Conservation (phyloP, 2,888 invertebrate genomes). For the Meganola albula region DNA sequence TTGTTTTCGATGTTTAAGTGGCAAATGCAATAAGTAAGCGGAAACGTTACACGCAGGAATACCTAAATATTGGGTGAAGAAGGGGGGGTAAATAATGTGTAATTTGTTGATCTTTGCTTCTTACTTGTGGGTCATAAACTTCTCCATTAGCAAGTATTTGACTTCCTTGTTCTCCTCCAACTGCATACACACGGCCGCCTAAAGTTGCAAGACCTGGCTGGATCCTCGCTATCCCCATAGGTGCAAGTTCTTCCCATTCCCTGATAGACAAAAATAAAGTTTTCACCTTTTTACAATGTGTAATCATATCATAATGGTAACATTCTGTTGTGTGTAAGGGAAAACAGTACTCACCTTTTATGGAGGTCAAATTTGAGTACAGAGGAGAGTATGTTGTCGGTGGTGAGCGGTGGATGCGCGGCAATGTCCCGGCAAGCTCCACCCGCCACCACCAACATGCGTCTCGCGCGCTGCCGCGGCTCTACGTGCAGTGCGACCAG, state of each 20-base stretch:
- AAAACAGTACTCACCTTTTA: slow-evolving; percentile 70
- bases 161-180: slow-evolving; percentile 94
- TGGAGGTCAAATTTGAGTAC: slow-evolving; percentile 91
- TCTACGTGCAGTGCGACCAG: slow-evolving; percentile 85
- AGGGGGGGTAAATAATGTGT: no score
- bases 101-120: background rate
- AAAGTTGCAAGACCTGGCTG: slow-evolving; percentile 91
- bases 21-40: no score
- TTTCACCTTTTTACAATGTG: background rate
- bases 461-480: slow-evolving; percentile 90
- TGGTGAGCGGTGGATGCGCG: slow-evolving; percentile 85
- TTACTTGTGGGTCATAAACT: slow-evolving; percentile 84
- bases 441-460: slow-evolving; percentile 91
- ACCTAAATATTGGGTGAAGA: no score
- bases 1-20: no score
- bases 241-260: slow-evolving; percentile 88
- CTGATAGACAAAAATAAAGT: slow-evolving; percentile 45
- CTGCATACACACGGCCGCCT: slow-evolving; percentile 91
- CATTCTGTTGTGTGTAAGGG: background rate
- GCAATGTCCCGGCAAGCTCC: slow-evolving; percentile 89
- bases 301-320: background rate
- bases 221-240: slow-evolving; percentile 91
- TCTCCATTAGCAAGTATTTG: slow-evolving; percentile 93
- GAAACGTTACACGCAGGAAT: no score
- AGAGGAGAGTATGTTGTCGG: slow-evolving; percentile 89